Base-by-base conservation (phyloP, 2,797 vertebrate species). In the Pangasius djambal region DNA sequence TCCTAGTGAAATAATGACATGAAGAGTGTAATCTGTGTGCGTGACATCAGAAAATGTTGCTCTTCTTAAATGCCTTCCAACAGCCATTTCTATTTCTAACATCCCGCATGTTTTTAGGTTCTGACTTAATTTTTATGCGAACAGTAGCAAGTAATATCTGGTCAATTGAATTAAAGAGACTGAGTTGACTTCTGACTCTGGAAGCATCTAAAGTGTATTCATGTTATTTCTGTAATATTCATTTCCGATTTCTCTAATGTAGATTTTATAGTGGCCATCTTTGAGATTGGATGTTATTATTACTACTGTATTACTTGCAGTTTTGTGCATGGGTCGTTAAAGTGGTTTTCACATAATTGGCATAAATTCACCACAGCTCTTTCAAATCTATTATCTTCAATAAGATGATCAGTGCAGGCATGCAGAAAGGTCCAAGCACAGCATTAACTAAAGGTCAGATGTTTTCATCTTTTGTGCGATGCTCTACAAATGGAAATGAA, bases 191-290 rank as follows among this genome's bases (percentile, higher is more conserved):
- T 61, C 22, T 61, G 18, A 40, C 59, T 82, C 55, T 22, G 34
- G 10, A 61, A 37, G 52, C 52, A 81, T 22, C 52, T 34, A 22
- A 37, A 37, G 22, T 83, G 9, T 61, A 25, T 82, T 78, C 75
- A 28, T 61, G 55, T 82, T 82, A 55, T 79, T 79, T 9, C 50
- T 79, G n/a, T 52, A 52, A n/a, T 12, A 57, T 55, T 31, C 15
- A 78, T 37, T 82, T 61, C 5, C 7, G 0, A 82, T 82, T 61
- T 83, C 57, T 83, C 22, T 82, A 40, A 61, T 82, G 78, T 81
- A 20, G 52, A 82, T 59, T 82, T 82, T 37, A 61, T 83, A 40
- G 34, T 61, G 18, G 34, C 79, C 57, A 61, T 83, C 37, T 83
- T 83, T 40, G 37, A 83, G 79, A 83, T 44, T 52, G 48, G 44